Percentiles rank a stretch among this genome's conserved stretches.
These are phyloP conservation scores for Belonocnema kinseyi DNA, from an alignment of 1,140 invertebrate genomes.

Conservation along the genomic window DNA sequence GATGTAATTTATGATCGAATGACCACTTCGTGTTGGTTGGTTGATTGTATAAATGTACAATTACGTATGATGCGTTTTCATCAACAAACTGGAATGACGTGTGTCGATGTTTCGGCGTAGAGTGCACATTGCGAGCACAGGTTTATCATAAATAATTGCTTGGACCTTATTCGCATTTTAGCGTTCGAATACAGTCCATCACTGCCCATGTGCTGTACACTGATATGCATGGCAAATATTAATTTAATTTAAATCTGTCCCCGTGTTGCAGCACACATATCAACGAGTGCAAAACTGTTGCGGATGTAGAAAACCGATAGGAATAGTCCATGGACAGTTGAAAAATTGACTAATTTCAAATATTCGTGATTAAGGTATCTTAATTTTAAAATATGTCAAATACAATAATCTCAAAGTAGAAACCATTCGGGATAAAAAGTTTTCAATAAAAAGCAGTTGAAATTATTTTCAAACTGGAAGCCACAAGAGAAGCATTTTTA, in stretches of 20 bases:
- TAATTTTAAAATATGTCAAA: too few species aligned
- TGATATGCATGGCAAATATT: conserved; percentile 65
- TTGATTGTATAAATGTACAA: conserved; percentile 57
- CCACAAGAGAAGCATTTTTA: too few species aligned
- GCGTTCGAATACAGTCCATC: conserved; percentile 55
- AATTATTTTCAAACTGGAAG: too few species aligned
- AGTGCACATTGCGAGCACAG: conserved; percentile 54
- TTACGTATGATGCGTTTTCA: conserved; percentile 49
- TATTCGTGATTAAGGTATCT: too few species aligned
- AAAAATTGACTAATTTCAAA: too few species aligned
- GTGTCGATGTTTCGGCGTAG: conserved; percentile 15
- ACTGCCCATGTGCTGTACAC: conserved; percentile 33
- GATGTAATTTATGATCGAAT: conserved; percentile 47
- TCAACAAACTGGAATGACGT: conserved; percentile 46
- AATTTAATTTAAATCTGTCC: conserved; percentile 69
- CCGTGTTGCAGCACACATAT: conserved; percentile 42
- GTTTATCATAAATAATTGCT: conserved; percentile 71
- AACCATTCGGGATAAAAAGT: too few species aligned
- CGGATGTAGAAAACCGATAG: conserved; percentile 4
- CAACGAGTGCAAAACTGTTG: conserved; percentile 38
- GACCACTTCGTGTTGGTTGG: conserved; percentile 45
- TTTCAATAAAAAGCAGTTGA: too few species aligned
- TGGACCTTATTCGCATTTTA: conserved; percentile 64
- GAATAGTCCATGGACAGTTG: not conserved
- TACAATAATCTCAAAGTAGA: too few species aligned